Conservation (phyloP, 2,888 invertebrate species). For the Hydraecia micacea region DNA sequence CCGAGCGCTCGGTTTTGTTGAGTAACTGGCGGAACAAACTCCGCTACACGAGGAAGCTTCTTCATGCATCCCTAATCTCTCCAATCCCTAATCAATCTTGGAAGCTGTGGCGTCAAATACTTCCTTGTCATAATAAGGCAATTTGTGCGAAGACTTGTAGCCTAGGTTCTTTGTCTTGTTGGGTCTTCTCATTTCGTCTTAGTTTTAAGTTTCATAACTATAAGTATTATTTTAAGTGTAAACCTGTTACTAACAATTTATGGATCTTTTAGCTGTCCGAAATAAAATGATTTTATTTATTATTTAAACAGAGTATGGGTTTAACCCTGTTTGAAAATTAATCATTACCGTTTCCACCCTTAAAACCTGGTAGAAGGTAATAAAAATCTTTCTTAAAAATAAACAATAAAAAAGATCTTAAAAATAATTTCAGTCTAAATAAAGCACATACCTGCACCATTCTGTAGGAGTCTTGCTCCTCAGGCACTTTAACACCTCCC, state of each 20-base stretch:
- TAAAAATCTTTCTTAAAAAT: neutral
- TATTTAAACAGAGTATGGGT: neutral
- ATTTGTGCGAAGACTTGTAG: neutral
- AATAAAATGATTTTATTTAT: neutral
- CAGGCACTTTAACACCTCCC: slow-evolving; percentile 53
- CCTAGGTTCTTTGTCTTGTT: neutral
- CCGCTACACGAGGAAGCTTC: too few species aligned
- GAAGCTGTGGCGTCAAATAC: neutral
- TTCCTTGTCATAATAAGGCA: neutral
- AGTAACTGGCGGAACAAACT: too few species aligned
- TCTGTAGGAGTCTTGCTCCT: slow-evolving; percentile 14
- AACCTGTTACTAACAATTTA: neutral
- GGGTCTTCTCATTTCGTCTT: neutral
- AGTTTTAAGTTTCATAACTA: neutral
- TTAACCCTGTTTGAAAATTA: neutral
- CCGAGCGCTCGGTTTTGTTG: too few species aligned
- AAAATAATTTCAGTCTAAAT: neutral
- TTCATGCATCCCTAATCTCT: too few species aligned
- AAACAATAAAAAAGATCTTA: neutral
- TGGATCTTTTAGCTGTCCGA: neutral
- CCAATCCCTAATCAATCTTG: too few species aligned
- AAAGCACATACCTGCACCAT: slow-evolving; percentile 33
- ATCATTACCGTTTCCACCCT: neutral
- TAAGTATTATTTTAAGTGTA: neutral
- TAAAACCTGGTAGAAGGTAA: neutral